phyloP scores from a whole-genome alignment of 2,888 invertebrate species.

The Tetragnatha montana region DNA sequence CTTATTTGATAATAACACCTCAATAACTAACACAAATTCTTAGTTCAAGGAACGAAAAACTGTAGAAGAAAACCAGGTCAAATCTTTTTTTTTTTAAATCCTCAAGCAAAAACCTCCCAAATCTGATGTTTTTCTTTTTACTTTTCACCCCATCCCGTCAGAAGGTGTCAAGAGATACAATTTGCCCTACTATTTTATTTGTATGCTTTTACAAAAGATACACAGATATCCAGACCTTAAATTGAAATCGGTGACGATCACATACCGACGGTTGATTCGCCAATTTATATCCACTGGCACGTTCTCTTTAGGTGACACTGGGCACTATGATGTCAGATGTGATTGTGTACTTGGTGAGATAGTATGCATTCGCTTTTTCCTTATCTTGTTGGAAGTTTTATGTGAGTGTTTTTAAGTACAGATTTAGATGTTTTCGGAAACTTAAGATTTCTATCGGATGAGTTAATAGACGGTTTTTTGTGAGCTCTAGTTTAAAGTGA shows the following conservation, averaged over 20 bases:
- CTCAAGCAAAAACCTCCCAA: not conserved
- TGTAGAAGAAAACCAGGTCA: constrained; percentile 4
- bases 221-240: not conserved
- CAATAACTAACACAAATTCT: not conserved
- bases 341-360: not conserved
- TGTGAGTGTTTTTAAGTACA: not conserved
- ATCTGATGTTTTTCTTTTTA: not conserved
- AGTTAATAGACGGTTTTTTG: too few species aligned
- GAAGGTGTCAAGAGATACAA: not conserved
- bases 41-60: constrained; percentile 28
- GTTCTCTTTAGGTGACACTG: constrained; percentile 1
- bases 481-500: too few species aligned
- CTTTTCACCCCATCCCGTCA: not conserved
- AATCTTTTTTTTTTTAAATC: not conserved
- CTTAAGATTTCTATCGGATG: too few species aligned
- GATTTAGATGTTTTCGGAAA: not conserved
- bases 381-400: not conserved
- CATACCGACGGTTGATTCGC: not conserved
- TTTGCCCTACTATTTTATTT: not conserved
- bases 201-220: not conserved
- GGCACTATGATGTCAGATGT: not conserved
- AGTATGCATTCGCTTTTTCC: not conserved
- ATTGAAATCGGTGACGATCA: not conserved
- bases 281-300: constrained; percentile 1
- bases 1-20: too few species aligned